Conservation (phyloP, 1,140 invertebrate species). For the Drosophila burlai region DNA sequence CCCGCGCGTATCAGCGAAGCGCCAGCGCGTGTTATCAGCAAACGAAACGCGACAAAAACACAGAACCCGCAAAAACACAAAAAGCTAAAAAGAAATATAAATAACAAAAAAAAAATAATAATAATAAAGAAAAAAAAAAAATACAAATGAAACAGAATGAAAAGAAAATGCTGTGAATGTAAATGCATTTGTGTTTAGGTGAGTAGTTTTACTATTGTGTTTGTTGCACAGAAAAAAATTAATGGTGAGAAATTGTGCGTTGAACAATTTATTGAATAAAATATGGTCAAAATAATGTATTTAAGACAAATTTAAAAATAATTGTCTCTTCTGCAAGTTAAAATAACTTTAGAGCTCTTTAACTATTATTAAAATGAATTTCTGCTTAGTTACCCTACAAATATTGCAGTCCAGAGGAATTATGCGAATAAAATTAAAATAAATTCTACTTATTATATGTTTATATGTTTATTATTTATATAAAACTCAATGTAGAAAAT, state of each 20-base stretch:
- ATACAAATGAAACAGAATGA: conserved; percentile 27
- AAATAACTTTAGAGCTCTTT: background rate
- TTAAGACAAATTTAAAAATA: no score
- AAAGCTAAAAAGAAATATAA: conserved; percentile 13
- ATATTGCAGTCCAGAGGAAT: background rate
- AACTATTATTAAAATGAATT: background rate
- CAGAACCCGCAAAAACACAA: conserved; percentile 45
- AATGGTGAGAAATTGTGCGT: no score
- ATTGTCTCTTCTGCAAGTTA: no score
- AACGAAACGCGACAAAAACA: conserved; percentile 60
- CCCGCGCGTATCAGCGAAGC: conserved; percentile 38
- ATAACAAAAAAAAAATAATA: background rate
- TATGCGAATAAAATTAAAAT: background rate
- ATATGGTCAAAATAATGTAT: no score
- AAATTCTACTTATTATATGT: no score
- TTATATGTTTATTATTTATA: no score
- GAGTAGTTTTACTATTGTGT: conserved; percentile 24
- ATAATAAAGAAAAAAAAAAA: conserved; percentile 3
- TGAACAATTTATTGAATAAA: no score
- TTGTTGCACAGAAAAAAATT: background rate
- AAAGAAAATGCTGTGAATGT: conserved; percentile 62
- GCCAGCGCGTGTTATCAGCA: conserved; percentile 55
- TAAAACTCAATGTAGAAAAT: no score
- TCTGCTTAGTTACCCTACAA: background rate
- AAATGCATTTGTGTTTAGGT: conserved; percentile 36